Base-by-base conservation (phyloP, 2,113 vertebrate genomes). In the Albula goreensis region DNA sequence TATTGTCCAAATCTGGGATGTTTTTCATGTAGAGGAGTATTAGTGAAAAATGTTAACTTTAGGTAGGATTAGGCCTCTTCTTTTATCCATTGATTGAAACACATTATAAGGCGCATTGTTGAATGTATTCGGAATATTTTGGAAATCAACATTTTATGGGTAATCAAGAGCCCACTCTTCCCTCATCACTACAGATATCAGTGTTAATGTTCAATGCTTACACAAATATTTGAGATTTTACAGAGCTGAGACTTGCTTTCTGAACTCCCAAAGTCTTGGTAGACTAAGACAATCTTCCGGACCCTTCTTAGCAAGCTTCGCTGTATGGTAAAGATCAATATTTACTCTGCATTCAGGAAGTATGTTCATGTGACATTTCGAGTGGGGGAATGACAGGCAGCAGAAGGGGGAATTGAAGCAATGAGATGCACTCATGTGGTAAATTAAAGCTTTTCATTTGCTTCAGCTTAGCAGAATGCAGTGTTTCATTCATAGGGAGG, bases 381-480 rank as follows among this genome's bases (percentile, higher is more conserved):
- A 2, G 70, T 19, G n/a, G 5, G 6, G 70, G 2, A n/a, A 3
- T n/a, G 63, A n/a, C 1, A 22, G n/a, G 70, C n/a, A 31, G 70
- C 70, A 74, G n/a, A 31, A 74, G 70, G n/a, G 60, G n/a, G 2
- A 74, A 12, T 56, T 1, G 22, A 31, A 74, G 70, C n/a, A 31
- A 74, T 74, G n/a, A 74, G n/a, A 74, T 74, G 70, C 70, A 74
- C 70, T 74, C 70, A 74, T 74, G 70, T 74, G 70, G 70, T 8
- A 74, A 74, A 74, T 74, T 31, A 74, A 31, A 74, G 22, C 5
- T 74, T 74, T 74, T 74, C 70, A 74, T 74, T 74, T 22, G 22
- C n/a, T 74, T 8, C 70, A 31, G n/a, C n/a, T 74, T 74, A 74
- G 19, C 70, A 74, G n/a, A 74, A 31, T n/a, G 31, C n/a, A 5